Percentiles rank a stretch among this genome's conserved stretches.
These are phyloP conservation scores for Dendrocincla fuliginosa DNA, from an alignment of 2,797 vertebrate species.

Conservation along the genomic window DNA sequence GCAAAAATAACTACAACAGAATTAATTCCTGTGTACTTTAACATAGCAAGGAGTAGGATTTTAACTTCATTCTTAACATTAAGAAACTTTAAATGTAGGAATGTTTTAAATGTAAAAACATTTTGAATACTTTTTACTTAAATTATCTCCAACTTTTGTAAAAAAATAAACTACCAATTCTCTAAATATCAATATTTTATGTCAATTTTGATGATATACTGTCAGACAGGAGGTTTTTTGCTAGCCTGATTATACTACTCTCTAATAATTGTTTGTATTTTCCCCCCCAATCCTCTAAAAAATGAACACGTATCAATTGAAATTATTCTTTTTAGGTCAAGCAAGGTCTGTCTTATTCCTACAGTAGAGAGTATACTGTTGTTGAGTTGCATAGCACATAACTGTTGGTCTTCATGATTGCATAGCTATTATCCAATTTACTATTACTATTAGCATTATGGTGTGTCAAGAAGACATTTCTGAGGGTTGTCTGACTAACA, in stretches of 20 bases:
- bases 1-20: background rate
- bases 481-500: background rate
- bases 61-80: background rate
- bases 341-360: background rate
- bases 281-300: background rate
- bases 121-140: background rate
- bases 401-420: background rate
- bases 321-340: background rate
- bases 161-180: background rate
- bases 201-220: background rate
- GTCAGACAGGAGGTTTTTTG: accelerated
- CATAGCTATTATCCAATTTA: background rate
- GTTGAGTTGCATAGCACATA: background rate
- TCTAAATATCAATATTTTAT: background rate
- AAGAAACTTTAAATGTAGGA: background rate
- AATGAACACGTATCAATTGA: no score
- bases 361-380: background rate
- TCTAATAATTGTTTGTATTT: background rate
- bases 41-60: background rate
- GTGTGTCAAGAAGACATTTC: background rate
- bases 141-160: background rate
- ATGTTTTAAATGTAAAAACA: background rate
- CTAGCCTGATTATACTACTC: no score
- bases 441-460: background rate
- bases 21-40: background rate